phyloP scores from a whole-genome alignment of 2,113 vertebrate genomes.

The Syngnathus floridae region DNA sequence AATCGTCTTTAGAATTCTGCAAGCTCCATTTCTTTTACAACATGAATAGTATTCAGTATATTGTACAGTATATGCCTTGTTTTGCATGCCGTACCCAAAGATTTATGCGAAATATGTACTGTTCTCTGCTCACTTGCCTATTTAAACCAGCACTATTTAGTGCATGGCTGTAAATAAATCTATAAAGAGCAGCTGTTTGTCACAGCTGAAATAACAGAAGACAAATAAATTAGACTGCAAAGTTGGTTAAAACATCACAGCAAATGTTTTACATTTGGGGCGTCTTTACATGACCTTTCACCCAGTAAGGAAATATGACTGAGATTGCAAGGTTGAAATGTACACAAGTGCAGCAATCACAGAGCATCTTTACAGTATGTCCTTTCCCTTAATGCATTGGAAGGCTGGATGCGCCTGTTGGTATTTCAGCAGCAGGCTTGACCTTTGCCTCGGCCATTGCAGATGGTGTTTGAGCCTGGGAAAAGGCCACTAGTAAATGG shows the following conservation, averaged over 20 bases:
- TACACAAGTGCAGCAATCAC: not conserved
- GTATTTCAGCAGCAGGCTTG: constrained; percentile 15
- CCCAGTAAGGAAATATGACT: not conserved
- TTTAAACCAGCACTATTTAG: not conserved
- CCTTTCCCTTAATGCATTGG: not conserved
- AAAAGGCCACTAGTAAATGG: constrained; percentile 46
- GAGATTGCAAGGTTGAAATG: not conserved
- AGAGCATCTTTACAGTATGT: not conserved
- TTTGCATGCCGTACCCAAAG: not conserved
- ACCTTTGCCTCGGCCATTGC: constrained; percentile 15
- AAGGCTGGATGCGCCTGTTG: constrained; percentile 10
- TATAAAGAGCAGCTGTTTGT: not conserved
- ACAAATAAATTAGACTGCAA: not conserved
- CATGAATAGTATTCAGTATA: not conserved
- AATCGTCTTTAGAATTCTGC: not conserved
- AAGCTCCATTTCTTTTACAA: not conserved
- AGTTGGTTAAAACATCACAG: not conserved
- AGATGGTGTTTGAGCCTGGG: constrained; percentile 11
- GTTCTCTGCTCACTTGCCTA: not conserved
- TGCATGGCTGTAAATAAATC: not conserved
- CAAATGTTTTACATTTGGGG: not conserved
- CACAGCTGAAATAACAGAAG: not conserved
- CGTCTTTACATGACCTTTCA: not conserved
- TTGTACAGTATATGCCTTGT: not conserved
- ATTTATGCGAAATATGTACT: not conserved